Conservation (phyloP, 1,140 invertebrate species). For the Telenomus remus region DNA sequence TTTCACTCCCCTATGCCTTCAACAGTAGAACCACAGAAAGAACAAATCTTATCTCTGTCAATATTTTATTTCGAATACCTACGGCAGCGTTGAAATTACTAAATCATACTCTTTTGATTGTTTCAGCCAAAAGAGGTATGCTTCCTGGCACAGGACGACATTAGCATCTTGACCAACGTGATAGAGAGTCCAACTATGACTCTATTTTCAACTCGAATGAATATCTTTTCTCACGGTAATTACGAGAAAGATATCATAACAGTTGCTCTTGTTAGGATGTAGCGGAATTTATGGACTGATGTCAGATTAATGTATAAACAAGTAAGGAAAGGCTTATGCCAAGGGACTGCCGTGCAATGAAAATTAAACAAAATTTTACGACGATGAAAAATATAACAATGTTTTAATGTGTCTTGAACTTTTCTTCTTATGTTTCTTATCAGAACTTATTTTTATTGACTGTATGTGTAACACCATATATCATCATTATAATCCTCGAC, state of each 20-base stretch:
- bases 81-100: slow-evolving; percentile 4
- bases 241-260: background rate
- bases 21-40: no score
- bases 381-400: background rate
- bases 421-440: background rate
- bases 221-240: slow-evolving; percentile 33
- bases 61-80: background rate
- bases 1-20: slow-evolving; percentile 13
- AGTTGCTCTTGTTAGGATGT: slow-evolving; percentile 17
- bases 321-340: slow-evolving; percentile 24
- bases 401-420: no score
- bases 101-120: slow-evolving; percentile 14
- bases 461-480: no score
- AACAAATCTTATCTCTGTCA: background rate
- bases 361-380: background rate
- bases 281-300: slow-evolving; percentile 38
- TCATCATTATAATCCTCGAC: no score
- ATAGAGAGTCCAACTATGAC: slow-evolving; percentile 52
- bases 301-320: background rate
- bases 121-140: slow-evolving; percentile 63
- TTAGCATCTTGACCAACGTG: slow-evolving; percentile 69
- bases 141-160: slow-evolving; percentile 72
- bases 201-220: slow-evolving; percentile 29
- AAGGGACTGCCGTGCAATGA: slow-evolving; percentile 53
- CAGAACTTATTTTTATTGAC: background rate